Evolutionary conservation across 2,113 vertebrate genomes (phyloP).

Genomic region (Ramphastos sulfuratus): DNA sequence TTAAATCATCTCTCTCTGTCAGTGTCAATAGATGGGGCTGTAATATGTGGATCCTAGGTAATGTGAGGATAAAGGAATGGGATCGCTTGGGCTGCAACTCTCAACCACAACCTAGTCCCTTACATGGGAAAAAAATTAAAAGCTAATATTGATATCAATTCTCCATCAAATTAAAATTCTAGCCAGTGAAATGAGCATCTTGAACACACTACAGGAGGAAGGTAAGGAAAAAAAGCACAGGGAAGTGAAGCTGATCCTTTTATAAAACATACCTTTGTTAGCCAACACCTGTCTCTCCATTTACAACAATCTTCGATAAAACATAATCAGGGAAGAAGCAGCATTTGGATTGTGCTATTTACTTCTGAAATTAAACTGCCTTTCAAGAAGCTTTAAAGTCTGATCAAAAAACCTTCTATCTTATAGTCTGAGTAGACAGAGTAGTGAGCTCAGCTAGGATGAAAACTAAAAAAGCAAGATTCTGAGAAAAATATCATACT

Average conservation of each 20-base stretch:
- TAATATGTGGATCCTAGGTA: background rate
- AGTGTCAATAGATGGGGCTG: background rate
- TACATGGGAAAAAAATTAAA: background rate
- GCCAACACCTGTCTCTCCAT: background rate
- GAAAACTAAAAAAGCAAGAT: constrained; percentile 18
- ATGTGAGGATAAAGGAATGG: background rate
- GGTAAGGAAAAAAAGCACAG: background rate
- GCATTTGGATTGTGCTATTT: background rate
- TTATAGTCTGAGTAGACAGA: background rate
- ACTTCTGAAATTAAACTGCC: background rate
- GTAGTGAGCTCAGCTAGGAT: background rate
- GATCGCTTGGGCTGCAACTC: background rate
- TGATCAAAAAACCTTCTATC: background rate
- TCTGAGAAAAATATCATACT: background rate
- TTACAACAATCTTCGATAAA: background rate
- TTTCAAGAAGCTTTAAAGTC: background rate
- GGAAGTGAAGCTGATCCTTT: background rate
- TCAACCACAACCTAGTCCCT: background rate
- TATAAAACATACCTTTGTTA: background rate
- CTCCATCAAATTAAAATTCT: background rate
- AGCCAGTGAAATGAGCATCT: background rate
- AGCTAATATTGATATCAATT: background rate
- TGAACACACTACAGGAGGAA: background rate
- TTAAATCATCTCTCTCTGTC: background rate
- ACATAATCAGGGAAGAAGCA: background rate